Evolutionary conservation across 2,113 vertebrate species (phyloP), one percentile per base, ranked within the genome.

Genomic region (Falcunculus frontatus): DNA sequence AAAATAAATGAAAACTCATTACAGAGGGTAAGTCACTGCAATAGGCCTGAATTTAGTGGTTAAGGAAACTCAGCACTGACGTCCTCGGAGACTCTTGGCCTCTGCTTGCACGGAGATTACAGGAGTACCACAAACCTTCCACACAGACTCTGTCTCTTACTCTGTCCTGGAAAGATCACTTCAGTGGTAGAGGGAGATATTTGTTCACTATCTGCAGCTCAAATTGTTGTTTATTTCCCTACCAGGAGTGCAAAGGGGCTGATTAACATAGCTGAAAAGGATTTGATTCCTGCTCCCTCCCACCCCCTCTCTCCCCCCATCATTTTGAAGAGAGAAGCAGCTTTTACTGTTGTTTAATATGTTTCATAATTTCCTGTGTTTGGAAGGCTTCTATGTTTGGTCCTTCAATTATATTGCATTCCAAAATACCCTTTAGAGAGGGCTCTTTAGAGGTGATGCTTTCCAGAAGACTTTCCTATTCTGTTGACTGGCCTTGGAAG

Each of bases 1-100:
- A 80, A 52, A 97, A 96, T 68, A 91, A 63, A 95, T 47, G 49
- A 59, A 60, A 86, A 63, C 37, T 86, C 60, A 29, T 90, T 95
- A 94, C 17, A n/a, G 33, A 37, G 74, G 30, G 8, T 41, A 91
- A 86, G 42, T 68, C 39, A 90, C 44, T 83, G 87, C 60, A 92
- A 68, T 41, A 30, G 22, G 53, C 27, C 59, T 42, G 60, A 46
- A 29, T 87, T 39, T 25, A 75, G 55, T 52, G 41, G 35, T 80
- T 85, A 70, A 77, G 50, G 37, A 72, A 83, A 32, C 74, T 80
- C 46, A 11, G 46, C 46, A 37, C 25, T 59, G 44, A 46, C 72
- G 55, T 46, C 75, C 20, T 47, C 56, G 37, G 56, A 77, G 32
- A 44, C 8, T 64, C 21, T 21, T 53, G 42, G 27, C 42, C 39